These are phyloP conservation scores for Tragelaphus strepsiceros DNA, from an alignment of 2,113 vertebrate species.

Conservation along the genomic window DNA sequence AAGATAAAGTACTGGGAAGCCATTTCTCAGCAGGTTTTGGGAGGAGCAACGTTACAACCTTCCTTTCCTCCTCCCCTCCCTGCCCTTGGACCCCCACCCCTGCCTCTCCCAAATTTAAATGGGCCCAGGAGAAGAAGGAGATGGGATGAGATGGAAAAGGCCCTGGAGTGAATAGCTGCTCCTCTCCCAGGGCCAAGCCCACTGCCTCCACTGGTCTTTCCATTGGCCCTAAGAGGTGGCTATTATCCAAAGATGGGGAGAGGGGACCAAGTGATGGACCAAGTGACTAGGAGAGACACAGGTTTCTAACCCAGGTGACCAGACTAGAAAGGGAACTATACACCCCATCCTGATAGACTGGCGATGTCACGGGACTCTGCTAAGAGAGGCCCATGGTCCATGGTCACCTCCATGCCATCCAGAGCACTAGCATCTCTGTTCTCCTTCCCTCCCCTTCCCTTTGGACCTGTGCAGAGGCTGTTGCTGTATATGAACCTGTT, in stretches of 20 bases:
- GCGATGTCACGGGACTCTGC: neutral
- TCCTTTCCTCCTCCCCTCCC: neutral
- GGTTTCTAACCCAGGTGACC: no score
- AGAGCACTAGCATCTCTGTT: rapidly evolving
- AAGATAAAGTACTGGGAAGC: slow-evolving; percentile 55
- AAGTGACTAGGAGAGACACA: neutral
- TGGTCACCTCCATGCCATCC: neutral
- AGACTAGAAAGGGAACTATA: neutral
- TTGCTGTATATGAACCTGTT: neutral
- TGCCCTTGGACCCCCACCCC: neutral
- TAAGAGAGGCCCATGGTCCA: neutral
- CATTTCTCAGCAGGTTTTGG: neutral
- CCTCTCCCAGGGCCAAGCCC: neutral
- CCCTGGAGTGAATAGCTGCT: neutral
- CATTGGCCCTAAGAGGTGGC: no score
- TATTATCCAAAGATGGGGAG: neutral
- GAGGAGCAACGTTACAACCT: neutral
- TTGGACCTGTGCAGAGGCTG: neutral
- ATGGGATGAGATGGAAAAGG: neutral
- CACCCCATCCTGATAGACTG: rapidly evolving
- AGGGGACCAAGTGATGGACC: neutral
- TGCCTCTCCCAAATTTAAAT: neutral
- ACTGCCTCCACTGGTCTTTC: neutral
- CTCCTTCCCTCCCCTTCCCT: neutral
- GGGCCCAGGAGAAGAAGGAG: neutral